Evolutionary conservation across 2,113 vertebrate species (phyloP), one percentile per base, ranked within the genome.

Genomic region (Elephantulus edwardii): DNA sequence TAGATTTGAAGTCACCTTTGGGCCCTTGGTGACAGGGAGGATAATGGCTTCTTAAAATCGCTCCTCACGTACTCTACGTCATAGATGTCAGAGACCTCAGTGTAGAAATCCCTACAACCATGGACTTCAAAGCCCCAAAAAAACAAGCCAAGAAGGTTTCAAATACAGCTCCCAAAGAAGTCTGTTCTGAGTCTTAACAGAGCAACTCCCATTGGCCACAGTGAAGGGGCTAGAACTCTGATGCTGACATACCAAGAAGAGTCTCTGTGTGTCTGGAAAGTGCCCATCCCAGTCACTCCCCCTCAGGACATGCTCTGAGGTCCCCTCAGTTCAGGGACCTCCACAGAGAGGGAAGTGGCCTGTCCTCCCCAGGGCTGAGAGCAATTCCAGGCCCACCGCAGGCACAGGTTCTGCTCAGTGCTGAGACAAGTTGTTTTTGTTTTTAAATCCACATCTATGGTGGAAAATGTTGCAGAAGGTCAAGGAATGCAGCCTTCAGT

Each of bases 341-440:
- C 35, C 2, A 46, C 0, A 10, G 6, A 0, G 8, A 33, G 9
- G 35, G 26, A 22, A 44, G 24, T 12, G 20, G 4, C 16, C 76
- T 26, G 3, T n/a, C 3, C 16, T 33, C 10, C 75, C 0, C 17
- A 17, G 35, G 44, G 44, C 48, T 4, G 19, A 3, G 9, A 0
- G 1, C 38, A 13, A 17, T 0, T 11, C 19, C 5, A 9, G 12
- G 17, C 35, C 4, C 1, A 0, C 0, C 2, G 33, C 14, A 5
- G 58, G 64, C 72, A 28, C 35, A 1, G 38, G 40, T 0, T 6
- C 19, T 19, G 13, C 3, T 13, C 17, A 6, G 22, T 52, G 33
- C 74, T 79, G 9, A 24, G 46, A 20, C 26, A 22, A 56, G 40
- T 35, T 62, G 3, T 48, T 82, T 54, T 48, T 6, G 54, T 19